These are phyloP conservation scores for Microcebus ravelobensis DNA, from an alignment of 2,113 vertebrate species.

Conservation along the genomic window DNA sequence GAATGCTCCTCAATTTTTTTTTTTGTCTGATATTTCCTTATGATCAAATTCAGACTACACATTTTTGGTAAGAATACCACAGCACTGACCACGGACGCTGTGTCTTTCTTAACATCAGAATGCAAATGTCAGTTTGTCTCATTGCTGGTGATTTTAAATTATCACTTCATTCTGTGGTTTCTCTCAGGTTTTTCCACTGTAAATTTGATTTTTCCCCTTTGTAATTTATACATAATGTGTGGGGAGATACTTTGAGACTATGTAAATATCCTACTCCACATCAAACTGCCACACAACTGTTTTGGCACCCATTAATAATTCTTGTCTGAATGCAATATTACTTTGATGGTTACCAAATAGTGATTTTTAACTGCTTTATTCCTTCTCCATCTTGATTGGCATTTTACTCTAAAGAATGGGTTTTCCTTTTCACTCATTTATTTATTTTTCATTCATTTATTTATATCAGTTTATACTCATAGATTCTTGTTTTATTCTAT, in stretches of 20 bases:
- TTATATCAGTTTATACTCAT: neutral
- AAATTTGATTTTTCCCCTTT: neutral
- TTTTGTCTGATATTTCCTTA: neutral
- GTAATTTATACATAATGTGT: neutral
- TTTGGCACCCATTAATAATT: neutral
- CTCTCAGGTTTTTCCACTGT: neutral
- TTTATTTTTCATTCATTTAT: neutral
- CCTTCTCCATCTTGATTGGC: neutral
- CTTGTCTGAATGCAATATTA: neutral
- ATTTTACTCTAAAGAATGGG: neutral
- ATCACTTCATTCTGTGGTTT: neutral
- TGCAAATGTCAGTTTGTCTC: neutral
- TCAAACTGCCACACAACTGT: neutral
- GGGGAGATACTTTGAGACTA: neutral
- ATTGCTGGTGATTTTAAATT: neutral
- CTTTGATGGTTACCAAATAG: neutral
- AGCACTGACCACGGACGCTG: neutral
- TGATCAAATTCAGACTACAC: neutral
- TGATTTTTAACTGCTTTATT: neutral
- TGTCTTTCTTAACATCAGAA: neutral
- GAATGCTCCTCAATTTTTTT: neutral
- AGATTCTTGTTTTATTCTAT: neutral
- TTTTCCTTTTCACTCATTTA: neutral
- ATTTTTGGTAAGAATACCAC: neutral
- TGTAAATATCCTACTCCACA: neutral